These are phyloP conservation scores for Platycheirus albimanus DNA, from an alignment of 2,888 invertebrate species.

Conservation along the genomic window DNA sequence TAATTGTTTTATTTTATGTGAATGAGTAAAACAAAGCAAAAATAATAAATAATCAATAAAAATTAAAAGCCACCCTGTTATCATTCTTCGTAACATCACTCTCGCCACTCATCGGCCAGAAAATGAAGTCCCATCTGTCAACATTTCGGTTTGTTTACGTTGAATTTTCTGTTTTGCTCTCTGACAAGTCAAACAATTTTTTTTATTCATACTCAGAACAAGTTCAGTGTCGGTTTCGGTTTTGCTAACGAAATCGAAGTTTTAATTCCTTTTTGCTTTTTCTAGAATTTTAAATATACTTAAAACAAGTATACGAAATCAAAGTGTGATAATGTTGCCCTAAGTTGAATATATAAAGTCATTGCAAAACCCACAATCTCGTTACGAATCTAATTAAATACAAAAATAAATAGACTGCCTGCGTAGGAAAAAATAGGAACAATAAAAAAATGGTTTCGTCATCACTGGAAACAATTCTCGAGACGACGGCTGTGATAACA, in stretches of 20 bases:
- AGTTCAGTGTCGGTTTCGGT: neutral
- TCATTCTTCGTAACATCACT: neutral
- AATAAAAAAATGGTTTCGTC: conserved; percentile 65
- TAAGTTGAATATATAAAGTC: neutral
- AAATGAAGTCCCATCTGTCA: neutral
- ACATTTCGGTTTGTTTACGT: conserved; percentile 55
- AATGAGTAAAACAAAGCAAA: too few species aligned
- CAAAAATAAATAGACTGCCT: neutral
- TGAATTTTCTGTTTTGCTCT: conserved; percentile 21
- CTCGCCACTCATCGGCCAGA: conserved; percentile 24
- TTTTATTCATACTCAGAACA: neutral
- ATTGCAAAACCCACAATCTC: neutral
- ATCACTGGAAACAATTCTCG: conserved; percentile 78
- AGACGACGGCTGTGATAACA: conserved; percentile 87
- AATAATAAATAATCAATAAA: too few species aligned
- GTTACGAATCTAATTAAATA: conserved; percentile 8
- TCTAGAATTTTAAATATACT: conserved; percentile 6
- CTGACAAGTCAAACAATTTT: conserved; percentile 22
- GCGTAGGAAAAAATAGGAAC: conserved; percentile 3
- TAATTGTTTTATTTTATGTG: too few species aligned
- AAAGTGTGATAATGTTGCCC: conserved; percentile 1
- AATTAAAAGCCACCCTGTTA: conserved; percentile 15
- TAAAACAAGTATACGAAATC: too few species aligned
- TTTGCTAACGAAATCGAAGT: conserved; percentile 20
- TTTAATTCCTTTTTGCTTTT: conserved; percentile 40